Conservation (phyloP, 2,797 vertebrate species). For the Galago senegalensis region DNA sequence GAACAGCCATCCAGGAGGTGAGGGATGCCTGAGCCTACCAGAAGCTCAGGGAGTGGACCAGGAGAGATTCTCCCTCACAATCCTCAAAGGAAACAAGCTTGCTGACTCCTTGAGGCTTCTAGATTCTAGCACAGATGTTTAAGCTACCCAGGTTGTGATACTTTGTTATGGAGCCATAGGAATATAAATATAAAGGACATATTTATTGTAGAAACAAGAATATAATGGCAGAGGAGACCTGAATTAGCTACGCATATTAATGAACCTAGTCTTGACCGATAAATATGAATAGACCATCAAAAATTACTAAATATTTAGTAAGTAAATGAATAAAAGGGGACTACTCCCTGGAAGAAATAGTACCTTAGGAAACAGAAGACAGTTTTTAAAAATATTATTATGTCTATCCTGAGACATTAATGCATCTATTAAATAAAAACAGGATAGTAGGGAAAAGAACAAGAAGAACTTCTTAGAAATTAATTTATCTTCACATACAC, state of each 20-base stretch:
- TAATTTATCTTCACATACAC: not conserved
- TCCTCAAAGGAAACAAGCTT: not conserved
- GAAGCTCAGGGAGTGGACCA: not conserved
- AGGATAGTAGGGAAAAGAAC: not conserved
- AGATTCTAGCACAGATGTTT: not conserved
- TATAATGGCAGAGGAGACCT: not conserved
- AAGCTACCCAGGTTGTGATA: not conserved
- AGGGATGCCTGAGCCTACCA: not conserved
- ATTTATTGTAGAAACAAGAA: constrained; percentile 30
- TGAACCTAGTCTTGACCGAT: not conserved
- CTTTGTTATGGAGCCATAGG: not conserved
- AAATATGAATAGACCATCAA: not conserved
- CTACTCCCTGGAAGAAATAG: not conserved
- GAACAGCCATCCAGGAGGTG: not conserved
- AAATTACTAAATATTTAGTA: not conserved
- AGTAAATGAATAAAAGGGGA: not conserved
- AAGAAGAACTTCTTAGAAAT: not conserved
- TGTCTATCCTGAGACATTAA: not conserved
- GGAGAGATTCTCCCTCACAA: not conserved
- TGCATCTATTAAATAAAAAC: not conserved
- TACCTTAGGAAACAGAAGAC: not conserved
- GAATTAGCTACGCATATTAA: not conserved
- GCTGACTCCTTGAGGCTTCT: not conserved
- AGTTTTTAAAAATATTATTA: not conserved
- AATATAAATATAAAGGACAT: not conserved